Base-by-base conservation (phyloP, 2,888 invertebrate genomes). In the Lepidonotus clava region DNA sequence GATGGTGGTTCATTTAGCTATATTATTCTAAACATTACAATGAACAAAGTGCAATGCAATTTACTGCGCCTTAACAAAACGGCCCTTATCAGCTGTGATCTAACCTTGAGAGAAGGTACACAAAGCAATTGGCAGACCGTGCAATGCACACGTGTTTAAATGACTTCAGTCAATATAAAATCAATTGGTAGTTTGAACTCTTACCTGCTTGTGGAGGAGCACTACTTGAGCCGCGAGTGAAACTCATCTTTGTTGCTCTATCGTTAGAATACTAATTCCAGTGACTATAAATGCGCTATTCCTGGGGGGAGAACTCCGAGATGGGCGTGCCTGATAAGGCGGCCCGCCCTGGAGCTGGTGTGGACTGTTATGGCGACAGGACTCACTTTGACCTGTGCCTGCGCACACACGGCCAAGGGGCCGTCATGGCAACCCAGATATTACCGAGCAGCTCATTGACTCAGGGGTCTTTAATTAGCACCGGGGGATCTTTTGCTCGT, bases 201-300 rank as follows among this genome's bases (percentile, higher is more conserved):
- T n/a, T n/a, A n/a, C n/a, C n/a, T n/a, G n/a, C n/a, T n/a, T n/a
- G n/a, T 4, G 61, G 24, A 32, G 28, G 53, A 18, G 18, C 21
- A 11, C 11, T 53, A 28, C 61, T 28, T 0, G 61, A 61, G 11
- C 61, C 61, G 21, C 61, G 61, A 28, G 61, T 61, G 61, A 61
- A 61, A 32, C 61, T 61, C 61, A 61, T 61, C 61, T 61, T 61
- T 61, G 28, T 61, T n/a, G n/a, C n/a, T n/a, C n/a, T n/a, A n/a
- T n/a, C n/a, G 61, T 18, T 61, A 28, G 61, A 28, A 53, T 53
- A 53, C 18, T 1, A 2, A n/a, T 53, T 28, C 2, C 61, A 1
- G 61, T 1, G 11, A 61, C n/a, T n/a, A n/a, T n/a, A n/a, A n/a
- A n/a, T n/a, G n/a, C n/a, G n/a, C n/a, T n/a, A n/a, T n/a, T n/a